Base-by-base conservation (phyloP, 2,113 vertebrate species). In the Pseudolaguvia tuberculata region DNA sequence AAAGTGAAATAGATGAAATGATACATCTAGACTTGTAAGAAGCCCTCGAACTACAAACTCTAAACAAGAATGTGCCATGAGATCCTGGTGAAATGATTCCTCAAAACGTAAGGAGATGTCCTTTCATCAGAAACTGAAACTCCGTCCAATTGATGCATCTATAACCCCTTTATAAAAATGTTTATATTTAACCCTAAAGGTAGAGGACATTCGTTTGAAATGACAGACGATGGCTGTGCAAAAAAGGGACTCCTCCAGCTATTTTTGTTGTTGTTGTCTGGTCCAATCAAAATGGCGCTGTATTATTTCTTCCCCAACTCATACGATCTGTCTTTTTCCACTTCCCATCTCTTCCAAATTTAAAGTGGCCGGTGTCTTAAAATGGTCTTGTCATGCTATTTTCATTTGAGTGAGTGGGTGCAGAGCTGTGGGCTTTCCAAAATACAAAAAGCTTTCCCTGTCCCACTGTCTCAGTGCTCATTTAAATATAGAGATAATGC, bases 221-320 rank as follows among this genome's bases (percentile, higher is more conserved):
- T 83, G 84, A 86, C 80, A 51, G 84, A 83, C 66, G 80, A 79
- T 80, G 69, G 78, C 80, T 27, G 50, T 75, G 71, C 82, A 76
- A 84, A 83, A 70, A 80, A 77, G 65, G 35, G 20, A 81, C 62
- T 61, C 67, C 73, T 81, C 57, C 73, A 81, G 67, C 47, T n/a
- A n/a, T n/a, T n/a, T 55, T 70, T 73, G 73, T 74, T 74, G 21
- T 39, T 78, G 65, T 76, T 72, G 80, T 81, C 79, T 70, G 78
- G 56, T 79, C 29, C 27, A 79, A 81, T 83, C 75, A 81, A 73
- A 74, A 61, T 51, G 70, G 53, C 65, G 72, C 25, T 77, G 71
- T 15, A 73, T 70, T 73, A 73, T 9, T 8, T 11, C 15, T 15
- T 2, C 9, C 14, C 29, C 53, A n/a, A n/a, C n/a, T n/a, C n/a